Evolutionary conservation across 1,140 invertebrate genomes (phyloP), one percentile per base, ranked within the genome.

Genomic region (Drosophila repletoides): DNA sequence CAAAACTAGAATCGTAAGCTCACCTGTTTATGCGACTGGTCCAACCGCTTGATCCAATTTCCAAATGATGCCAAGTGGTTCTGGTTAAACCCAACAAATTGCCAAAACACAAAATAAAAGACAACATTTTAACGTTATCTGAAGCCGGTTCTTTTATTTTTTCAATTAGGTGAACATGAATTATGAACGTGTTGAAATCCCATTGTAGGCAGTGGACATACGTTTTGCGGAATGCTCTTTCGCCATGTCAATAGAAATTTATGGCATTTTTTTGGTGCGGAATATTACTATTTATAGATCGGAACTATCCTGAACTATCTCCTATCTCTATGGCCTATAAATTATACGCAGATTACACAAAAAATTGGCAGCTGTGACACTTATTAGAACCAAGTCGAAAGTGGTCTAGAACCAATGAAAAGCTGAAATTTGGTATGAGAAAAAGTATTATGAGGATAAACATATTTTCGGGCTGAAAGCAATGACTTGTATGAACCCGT

Each of bases 31-130:
- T 21, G 15, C 12, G 22, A 67, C 64, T 52, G 46, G 64, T 67
- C 7, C 10, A 66, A 60, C 64, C 43, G 53, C 36, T n/a, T 45
- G 64, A 60, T 61, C 61, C 31, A 65, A 63, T 63, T 63, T 53
- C 34, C 34, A 40, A 61, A 52, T 52, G 46, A 61, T 67, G 64
- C 56, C 64, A 67, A 61, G 29, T 48, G 56, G 17, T 53, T 63
- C 48, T 43, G 36, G 63, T 49, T 60, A 43, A 28, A 3, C n/a
- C 34, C 41, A 45, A 22, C n/a, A 6, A 24, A 45, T 45, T 45
- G 41, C 22, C 41, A 45, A 45, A 45, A 45, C 29, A n/a, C 24
- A 28, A 45, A 45, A n/a, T n/a, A n/a, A n/a, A n/a, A n/a, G n/a
- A n/a, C n/a, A n/a, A n/a, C n/a, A n/a, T n/a, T 45, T 29, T 53